Base-by-base conservation (phyloP, 2,113 vertebrate genomes). In the Clinocottus analis region DNA sequence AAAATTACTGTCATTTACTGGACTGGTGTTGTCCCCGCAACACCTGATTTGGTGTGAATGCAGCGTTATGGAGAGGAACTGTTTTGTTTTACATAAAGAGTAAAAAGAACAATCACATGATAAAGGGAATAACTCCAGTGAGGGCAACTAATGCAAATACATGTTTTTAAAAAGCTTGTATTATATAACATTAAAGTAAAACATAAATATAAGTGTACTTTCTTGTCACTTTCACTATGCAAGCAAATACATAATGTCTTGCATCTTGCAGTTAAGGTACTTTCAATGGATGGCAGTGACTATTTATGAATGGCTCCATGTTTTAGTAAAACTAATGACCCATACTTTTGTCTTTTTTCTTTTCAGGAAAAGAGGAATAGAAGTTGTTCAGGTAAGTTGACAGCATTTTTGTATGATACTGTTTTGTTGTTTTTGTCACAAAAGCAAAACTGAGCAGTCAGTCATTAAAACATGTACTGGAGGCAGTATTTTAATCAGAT, bases 351-450 rank as follows among this genome's bases (percentile, higher is more conserved):
- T 76, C 51, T 47, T 47, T 49, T 13, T 66, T 58, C 5, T 89
- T 86, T 93, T 35, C 91, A 99, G 97, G 94, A 99, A 99, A 96
- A 96, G 97, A 91, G 98, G 98, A 68, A 96, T 99, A 81, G 97
- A 99, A 90, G 97, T 99, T 71, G 93, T 99, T 79, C 97, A 98
- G 97, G 98, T 99, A 94, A 96, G 97, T 92, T 14, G 9, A 56
- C 2, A 16, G 23, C 16, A 55, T 55, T 62, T n/a, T 80, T 56
- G 0, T 37, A 49, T n/a, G 0, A 7, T 49, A 51, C 1, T 16
- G 25, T 61, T 58, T 47, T 65, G 10, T 25, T 41, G 4, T 19
- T 7, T 12, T 17, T 8, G 12, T 16, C 9, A 43, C 12, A 43
- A 43, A 43, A 43, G 13, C 41, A 43, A 43, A 43, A 43, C 13